Percentiles rank a stretch among this genome's conserved stretches.
These are phyloP conservation scores for Balaeniceps rex DNA, from an alignment of 2,113 vertebrate genomes.

Conservation along the genomic window DNA sequence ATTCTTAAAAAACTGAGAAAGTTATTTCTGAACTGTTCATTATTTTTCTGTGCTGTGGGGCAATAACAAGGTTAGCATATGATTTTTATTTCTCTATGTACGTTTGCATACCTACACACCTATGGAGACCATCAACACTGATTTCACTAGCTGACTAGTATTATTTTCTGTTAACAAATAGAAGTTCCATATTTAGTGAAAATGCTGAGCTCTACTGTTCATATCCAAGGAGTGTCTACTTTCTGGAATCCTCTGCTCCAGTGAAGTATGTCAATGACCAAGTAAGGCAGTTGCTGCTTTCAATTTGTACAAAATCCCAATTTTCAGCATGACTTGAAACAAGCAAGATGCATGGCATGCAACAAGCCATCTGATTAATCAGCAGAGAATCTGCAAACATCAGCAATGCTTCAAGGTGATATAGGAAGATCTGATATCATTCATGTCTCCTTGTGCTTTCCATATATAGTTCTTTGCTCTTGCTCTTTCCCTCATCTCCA, in stretches of 20 bases:
- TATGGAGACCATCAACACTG: not conserved
- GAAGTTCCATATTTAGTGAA: not conserved
- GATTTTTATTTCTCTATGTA: not conserved
- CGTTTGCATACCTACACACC: not conserved
- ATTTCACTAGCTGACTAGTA: not conserved
- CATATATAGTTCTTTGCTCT: constrained; percentile 27
- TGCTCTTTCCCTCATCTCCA: not conserved
- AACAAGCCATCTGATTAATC: constrained; percentile 19
- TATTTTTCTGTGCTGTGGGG: not conserved
- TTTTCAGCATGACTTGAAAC: not conserved
- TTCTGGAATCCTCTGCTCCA: not conserved
- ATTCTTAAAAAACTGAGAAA: not conserved
- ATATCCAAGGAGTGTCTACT: not conserved
- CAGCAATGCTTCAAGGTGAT: constrained; percentile 14
- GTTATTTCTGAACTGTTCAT: not conserved
- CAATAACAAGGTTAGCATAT: not conserved
- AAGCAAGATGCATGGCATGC: constrained; percentile 7
- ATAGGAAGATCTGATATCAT: not conserved
- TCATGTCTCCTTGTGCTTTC: constrained; percentile 15
- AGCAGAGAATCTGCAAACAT: constrained; percentile 33
- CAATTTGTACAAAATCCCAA: not conserved
- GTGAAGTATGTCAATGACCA: not conserved
- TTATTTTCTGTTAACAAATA: not conserved
- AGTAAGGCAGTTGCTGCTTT: not conserved
- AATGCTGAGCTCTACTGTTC: not conserved